These are phyloP conservation scores for Drosophila repletoides DNA, from an alignment of 1,140 invertebrate species.

Conservation along the genomic window DNA sequence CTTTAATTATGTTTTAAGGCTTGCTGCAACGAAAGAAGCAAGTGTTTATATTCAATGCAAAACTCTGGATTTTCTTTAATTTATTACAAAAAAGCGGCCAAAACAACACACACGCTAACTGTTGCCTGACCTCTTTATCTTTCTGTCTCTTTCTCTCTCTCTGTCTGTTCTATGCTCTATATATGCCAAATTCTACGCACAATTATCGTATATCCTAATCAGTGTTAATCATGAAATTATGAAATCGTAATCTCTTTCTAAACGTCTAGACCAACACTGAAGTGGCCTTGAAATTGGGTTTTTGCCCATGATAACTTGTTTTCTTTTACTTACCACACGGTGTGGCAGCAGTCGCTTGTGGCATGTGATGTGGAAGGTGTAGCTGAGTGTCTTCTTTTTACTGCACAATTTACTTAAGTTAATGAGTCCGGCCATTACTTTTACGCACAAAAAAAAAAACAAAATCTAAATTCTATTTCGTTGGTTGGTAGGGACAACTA, in stretches of 20 bases:
- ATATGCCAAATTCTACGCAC: neutral
- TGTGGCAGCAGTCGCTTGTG: slow-evolving; percentile 37
- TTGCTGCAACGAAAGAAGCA: slow-evolving; percentile 80
- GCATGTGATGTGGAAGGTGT: slow-evolving; percentile 37
- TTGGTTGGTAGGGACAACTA: slow-evolving; percentile 2
- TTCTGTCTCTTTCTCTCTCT: no score
- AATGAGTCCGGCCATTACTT: slow-evolving; percentile 71
- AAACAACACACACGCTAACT: slow-evolving; percentile 74
- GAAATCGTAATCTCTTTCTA: slow-evolving; percentile 71
- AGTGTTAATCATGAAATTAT: slow-evolving; percentile 47
- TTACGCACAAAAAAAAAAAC: slow-evolving; percentile 42
- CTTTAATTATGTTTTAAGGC: slow-evolving; percentile 30
- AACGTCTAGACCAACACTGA: slow-evolving; percentile 27
- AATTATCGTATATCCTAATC: slow-evolving; percentile 39
- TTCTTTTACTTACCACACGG: slow-evolving; percentile 61
- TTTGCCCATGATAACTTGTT: no score
- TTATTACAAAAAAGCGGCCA: slow-evolving; percentile 57
- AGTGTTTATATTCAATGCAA: slow-evolving; percentile 40
- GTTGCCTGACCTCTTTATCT: slow-evolving; percentile 50
- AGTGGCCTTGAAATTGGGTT: slow-evolving; percentile 57
- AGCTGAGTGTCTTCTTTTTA: slow-evolving; percentile 47
- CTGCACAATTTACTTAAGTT: slow-evolving; percentile 67
- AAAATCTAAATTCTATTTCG: slow-evolving; percentile 50
- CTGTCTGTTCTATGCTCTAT: neutral
- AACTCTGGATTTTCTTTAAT: neutral